Conservation (phyloP, 2,113 vertebrate genomes). For the Pogona vitticeps region DNA sequence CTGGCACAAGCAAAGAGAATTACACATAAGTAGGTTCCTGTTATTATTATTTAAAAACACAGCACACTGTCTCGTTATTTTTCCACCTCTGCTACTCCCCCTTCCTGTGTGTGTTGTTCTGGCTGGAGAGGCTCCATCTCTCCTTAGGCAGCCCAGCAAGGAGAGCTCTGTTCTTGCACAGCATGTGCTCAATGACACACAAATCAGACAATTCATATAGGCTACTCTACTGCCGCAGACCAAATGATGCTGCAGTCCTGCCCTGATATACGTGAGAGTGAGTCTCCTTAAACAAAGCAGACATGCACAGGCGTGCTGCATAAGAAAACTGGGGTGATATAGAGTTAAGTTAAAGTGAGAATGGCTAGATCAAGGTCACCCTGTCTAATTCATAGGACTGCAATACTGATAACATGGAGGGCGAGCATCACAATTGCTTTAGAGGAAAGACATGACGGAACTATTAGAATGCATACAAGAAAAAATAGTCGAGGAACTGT, state of each 20-base stretch:
- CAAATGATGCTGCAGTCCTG: not conserved
- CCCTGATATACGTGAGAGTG: not conserved
- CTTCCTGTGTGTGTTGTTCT: not conserved
- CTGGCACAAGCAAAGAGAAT: not conserved
- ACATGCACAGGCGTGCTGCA: not conserved
- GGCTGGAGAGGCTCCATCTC: not conserved
- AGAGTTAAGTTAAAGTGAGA: not conserved
- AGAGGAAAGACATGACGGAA: not conserved
- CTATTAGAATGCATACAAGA: not conserved
- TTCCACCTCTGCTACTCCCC: not conserved
- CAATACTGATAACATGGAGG: not conserved
- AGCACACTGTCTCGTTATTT: not conserved
- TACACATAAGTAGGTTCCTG: not conserved
- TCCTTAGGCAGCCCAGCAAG: not conserved
- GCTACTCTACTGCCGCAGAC: not conserved
- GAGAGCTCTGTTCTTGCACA: not conserved
- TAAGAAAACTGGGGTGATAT: no score
- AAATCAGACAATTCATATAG: not conserved
- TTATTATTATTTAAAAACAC: not conserved
- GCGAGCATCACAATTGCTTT: no score
- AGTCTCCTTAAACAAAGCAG: not conserved
- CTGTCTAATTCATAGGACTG: not conserved
- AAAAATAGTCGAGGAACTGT: not conserved
- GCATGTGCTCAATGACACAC: not conserved
- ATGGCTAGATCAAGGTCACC: no score